phyloP scores from a whole-genome alignment of 2,113 vertebrate genomes.

The Salvelinus alpinus region DNA sequence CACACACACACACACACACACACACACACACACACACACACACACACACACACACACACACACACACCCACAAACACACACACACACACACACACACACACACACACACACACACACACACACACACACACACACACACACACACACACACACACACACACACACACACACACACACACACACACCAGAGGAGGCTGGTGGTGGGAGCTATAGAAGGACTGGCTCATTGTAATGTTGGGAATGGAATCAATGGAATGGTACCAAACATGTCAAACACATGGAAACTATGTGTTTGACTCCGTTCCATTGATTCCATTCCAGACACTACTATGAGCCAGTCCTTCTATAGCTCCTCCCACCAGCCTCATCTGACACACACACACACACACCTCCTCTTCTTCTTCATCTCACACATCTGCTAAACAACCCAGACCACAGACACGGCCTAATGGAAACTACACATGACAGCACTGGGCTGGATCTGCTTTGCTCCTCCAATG shows the following conservation, averaged over 20 bases:
- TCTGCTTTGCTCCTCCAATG: conserved; percentile 12
- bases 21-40: background rate
- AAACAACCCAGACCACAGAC: conserved; percentile 42
- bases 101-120: conserved; percentile 1
- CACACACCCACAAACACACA: background rate
- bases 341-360: too few species aligned
- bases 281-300: too few species aligned
- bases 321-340: too few species aligned
- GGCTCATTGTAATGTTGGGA: too few species aligned
- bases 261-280: too few species aligned
- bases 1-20: background rate
- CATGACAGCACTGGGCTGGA: conserved; percentile 35
- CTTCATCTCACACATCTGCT: conserved; percentile 38
- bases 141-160: conserved; percentile 1
- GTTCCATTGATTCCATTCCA: too few species aligned
- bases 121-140: background rate
- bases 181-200: background rate
- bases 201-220: too few species aligned
- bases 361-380: background rate
- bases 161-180: background rate
- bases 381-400: background rate
- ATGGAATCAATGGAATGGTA: too few species aligned
- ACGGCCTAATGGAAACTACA: conserved; percentile 53
- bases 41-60: background rate
- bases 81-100: conserved; percentile 2